Percentiles rank a stretch among this genome's conserved stretches.
Evolutionary conservation across 2,113 vertebrate genomes (phyloP).

Genomic region (Copsychus sechellarum): DNA sequence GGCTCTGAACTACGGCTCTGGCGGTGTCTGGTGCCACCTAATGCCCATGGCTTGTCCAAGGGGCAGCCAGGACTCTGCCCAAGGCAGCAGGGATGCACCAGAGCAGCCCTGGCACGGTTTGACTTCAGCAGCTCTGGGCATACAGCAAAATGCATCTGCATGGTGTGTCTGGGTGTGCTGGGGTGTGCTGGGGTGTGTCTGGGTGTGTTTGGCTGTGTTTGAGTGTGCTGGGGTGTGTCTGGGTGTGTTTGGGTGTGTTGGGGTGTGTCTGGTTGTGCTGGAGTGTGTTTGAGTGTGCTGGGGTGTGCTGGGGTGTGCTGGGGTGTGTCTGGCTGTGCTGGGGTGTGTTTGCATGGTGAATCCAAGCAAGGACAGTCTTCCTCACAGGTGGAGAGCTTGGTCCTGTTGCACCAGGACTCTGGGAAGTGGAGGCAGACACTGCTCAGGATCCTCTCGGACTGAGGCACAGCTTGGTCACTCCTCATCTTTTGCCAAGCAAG

Average conservation of each 20-base stretch:
- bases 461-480: neutral
- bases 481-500: neutral
- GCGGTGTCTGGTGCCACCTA: neutral
- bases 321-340: too few species aligned
- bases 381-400: accelerated
- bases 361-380: neutral
- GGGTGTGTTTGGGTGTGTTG: too few species aligned
- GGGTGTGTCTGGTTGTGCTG: too few species aligned
- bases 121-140: accelerated
- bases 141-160: neutral
- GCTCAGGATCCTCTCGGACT: accelerated
- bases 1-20: neutral
- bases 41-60: neutral
- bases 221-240: too few species aligned
- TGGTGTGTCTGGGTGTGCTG: too few species aligned
- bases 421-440: neutral
- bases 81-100: neutral
- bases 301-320: too few species aligned
- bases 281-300: too few species aligned
- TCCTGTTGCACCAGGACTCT: neutral
- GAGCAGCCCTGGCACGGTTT: neutral
- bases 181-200: too few species aligned
- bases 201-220: too few species aligned
- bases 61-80: neutral
- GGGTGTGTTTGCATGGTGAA: too few species aligned